phyloP scores from a whole-genome alignment of 1,140 invertebrate species.

The Bactericera cockerelli region DNA sequence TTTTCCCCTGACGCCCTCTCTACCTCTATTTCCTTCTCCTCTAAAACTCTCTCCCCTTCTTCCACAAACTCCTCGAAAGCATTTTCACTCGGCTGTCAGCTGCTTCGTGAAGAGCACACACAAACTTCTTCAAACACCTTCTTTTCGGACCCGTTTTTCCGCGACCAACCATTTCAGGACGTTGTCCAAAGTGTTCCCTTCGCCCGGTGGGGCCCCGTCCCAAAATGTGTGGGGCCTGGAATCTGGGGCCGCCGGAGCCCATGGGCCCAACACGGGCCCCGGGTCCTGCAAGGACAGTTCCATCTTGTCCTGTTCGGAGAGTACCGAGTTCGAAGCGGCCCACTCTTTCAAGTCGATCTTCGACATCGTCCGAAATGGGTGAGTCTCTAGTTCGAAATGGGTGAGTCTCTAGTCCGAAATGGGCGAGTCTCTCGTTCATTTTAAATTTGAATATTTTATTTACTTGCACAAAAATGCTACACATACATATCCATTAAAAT shows the following conservation, averaged over 20 bases:
- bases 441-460: no score
- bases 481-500: no score
- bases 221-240: conserved; percentile 63
- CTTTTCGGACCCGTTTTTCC: no score
- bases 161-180: conserved; percentile 16
- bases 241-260: conserved; percentile 34
- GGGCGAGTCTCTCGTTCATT: conserved; percentile 41
- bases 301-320: conserved; percentile 28
- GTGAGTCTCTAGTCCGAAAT: conserved; percentile 39
- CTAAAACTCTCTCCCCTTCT: no score
- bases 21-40: no score
- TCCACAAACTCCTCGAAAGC: no score
- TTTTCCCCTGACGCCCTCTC: no score
- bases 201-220: conserved; percentile 55
- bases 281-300: conserved; percentile 31
- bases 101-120: no score
- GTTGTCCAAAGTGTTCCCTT: conserved; percentile 33
- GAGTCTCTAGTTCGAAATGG: conserved; percentile 39
- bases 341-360: conserved; percentile 40
- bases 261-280: conserved; percentile 49
- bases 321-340: conserved; percentile 28
- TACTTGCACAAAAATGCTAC: no score
- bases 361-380: conserved; percentile 47
- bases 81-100: no score
- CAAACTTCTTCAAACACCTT: no score